Evolutionary conservation across 2,888 invertebrate genomes (phyloP).

Genomic region (Cepaea hortensis): DNA sequence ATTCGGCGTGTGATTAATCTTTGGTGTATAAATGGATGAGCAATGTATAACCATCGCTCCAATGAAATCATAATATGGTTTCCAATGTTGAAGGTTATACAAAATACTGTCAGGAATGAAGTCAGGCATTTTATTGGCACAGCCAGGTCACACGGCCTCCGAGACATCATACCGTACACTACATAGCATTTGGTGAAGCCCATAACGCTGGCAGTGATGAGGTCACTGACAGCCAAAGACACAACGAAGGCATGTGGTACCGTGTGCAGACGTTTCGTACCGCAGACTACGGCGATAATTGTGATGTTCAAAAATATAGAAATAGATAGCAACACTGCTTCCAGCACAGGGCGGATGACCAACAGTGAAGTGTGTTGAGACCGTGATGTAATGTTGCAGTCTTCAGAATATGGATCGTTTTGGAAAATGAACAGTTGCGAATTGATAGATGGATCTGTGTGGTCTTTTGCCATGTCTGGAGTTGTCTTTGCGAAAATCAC

Average conservation of each 20-base stretch:
- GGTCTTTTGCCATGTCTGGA: too few relatives aligned
- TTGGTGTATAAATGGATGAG: constrained; percentile 8
- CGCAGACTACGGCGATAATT: background rate
- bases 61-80: background rate
- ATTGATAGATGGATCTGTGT: too few relatives aligned
- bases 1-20: background rate
- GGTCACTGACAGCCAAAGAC: constrained; percentile 20
- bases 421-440: too few relatives aligned
- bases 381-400: too few relatives aligned
- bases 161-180: background rate
- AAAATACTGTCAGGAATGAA: background rate
- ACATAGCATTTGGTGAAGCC: too few relatives aligned
- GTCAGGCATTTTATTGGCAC: background rate
- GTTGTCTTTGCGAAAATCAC: too few relatives aligned
- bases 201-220: background rate
- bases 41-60: constrained; percentile 31
- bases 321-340: background rate
- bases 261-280: background rate
- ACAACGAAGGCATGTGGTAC: constrained; percentile 1
- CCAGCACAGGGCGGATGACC: too few relatives aligned
- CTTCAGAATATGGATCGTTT: too few relatives aligned
- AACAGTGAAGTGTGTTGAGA: too few relatives aligned
- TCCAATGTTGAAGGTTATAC: background rate
- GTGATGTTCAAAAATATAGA: background rate
- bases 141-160: background rate